Base-by-base conservation (phyloP, 2,797 vertebrate species). In the Moxostoma hubbsi region DNA sequence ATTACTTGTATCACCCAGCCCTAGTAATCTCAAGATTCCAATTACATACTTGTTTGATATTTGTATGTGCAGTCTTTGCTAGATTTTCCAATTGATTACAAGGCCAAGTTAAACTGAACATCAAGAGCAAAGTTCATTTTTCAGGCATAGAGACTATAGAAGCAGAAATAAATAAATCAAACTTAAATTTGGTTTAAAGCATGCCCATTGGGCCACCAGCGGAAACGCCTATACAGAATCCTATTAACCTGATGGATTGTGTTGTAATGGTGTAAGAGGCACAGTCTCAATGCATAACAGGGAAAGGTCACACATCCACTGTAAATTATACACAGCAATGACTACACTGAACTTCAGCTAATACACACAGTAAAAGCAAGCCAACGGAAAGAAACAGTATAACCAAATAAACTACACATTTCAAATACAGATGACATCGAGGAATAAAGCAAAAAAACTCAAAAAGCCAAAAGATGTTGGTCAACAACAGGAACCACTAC, bases 191-290 rank as follows among this genome's bases (percentile, higher is more conserved):
- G 46, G 62, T 74, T 83, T 76, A 83, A 83, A 80, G 46, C 45
- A 13, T 73, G 75, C 75, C 73, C 55, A 57, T 79, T 81, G 81
- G 72, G 72, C 75, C 82, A 84, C 81, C 70, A 87, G 81, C 80
- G 68, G 43, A 81, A 85, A 75, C 46, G 57, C 45, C 81, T 73
- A 46, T 81, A 85, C 75, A 83, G 83, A 81, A 85, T 67, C 71
- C 79, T 74, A 87, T 84, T 80, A 83, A 80, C 77, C 77, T 85
- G 83, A 84, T 87, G 80, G 83, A 87, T 82, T 84, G 75, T 72
- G 55, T 54, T 75, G 81, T 80, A 83, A 83, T 67, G 16, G 75
- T 67, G 63, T 65, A 58, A 82, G 81, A 66, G 73, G 72, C 57
- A 0, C 13, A 75, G 18, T 75, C 49, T 66, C 77, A 84, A 85